Percentiles rank a stretch among this genome's conserved stretches.
Conservation (phyloP, 2,113 vertebrate genomes). For the Oncorhynchus kisutch region DNA sequence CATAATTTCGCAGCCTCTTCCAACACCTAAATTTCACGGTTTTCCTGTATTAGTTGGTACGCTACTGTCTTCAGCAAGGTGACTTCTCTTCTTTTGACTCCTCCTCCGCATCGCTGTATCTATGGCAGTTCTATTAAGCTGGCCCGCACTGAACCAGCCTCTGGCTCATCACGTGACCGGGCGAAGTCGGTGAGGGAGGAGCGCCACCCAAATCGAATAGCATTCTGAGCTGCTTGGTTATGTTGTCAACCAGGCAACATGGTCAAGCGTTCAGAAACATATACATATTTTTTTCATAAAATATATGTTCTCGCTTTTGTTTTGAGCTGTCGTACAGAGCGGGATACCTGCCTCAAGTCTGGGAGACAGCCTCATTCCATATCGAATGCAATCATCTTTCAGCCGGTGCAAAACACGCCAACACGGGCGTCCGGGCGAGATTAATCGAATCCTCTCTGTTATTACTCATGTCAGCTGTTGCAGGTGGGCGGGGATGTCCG, state of each 20-base stretch:
- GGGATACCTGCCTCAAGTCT: too few relatives aligned
- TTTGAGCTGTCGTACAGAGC: too few relatives aligned
- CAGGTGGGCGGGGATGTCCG: neutral
- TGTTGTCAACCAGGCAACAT: too few relatives aligned
- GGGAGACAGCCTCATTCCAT: neutral
- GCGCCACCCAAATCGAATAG: neutral
- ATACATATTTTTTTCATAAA: too few relatives aligned
- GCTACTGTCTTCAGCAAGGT: neutral
- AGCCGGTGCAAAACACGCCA: too few relatives aligned
- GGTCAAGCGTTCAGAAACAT: too few relatives aligned
- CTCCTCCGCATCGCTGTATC: neutral
- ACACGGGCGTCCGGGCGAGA: neutral
- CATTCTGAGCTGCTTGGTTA: too few relatives aligned
- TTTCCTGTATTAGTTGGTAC: neutral
- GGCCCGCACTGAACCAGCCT: neutral
- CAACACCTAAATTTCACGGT: neutral
- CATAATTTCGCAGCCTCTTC: constrained; percentile 63
- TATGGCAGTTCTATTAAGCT: neutral
- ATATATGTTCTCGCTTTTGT: too few relatives aligned
- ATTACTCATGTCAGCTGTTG: neutral
- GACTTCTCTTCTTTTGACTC: neutral
- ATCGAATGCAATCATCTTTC: neutral
- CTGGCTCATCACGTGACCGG: too few relatives aligned
- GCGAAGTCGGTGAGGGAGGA: too few relatives aligned
- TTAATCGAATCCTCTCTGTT: neutral